Evolutionary conservation across 2,888 invertebrate species (phyloP).

Genomic region (Clivina fossor): DNA sequence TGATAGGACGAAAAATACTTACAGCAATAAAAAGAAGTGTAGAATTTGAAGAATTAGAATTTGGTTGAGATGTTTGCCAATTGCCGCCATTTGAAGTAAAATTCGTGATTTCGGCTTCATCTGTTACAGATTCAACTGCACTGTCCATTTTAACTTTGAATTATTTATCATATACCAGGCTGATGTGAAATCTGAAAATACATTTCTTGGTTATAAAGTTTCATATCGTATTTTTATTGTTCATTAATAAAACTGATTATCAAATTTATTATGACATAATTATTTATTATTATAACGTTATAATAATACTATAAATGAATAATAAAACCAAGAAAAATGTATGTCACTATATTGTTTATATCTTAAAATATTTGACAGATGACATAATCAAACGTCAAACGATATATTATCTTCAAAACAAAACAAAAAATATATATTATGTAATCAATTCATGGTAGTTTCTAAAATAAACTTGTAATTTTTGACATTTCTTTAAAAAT

Average conservation of each 20-base stretch:
- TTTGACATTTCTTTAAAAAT: conserved; percentile 14
- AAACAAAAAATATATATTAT: background rate
- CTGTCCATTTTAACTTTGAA: conserved; percentile 45
- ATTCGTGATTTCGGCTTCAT: conserved; percentile 43
- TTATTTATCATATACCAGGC: conserved; percentile 15
- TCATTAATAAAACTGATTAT: too few relatives aligned
- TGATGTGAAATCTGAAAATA: background rate
- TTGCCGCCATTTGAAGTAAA: conserved; percentile 41
- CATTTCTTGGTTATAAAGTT: background rate
- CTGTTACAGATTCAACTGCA: conserved; percentile 44
- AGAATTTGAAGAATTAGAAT: conserved; percentile 42
- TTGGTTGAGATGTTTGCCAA: conserved; percentile 41
- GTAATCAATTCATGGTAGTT: background rate
- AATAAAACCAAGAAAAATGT: background rate
- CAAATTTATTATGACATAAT: background rate
- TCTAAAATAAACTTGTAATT: background rate
- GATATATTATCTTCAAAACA: background rate
- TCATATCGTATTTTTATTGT: too few relatives aligned
- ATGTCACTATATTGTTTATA: conserved; percentile 6
- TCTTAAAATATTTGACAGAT: conserved; percentile 16
- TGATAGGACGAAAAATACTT: conserved; percentile 39
- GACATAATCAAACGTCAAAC: background rate
- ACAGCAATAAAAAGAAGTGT: conserved; percentile 51
- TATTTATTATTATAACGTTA: background rate
- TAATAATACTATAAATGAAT: conserved; percentile 5